A percentile compares a stretch with the other conserved stretches of the same genome.
phyloP scores from a whole-genome alignment of 2,113 vertebrate species.

The Silurus asotus region DNA sequence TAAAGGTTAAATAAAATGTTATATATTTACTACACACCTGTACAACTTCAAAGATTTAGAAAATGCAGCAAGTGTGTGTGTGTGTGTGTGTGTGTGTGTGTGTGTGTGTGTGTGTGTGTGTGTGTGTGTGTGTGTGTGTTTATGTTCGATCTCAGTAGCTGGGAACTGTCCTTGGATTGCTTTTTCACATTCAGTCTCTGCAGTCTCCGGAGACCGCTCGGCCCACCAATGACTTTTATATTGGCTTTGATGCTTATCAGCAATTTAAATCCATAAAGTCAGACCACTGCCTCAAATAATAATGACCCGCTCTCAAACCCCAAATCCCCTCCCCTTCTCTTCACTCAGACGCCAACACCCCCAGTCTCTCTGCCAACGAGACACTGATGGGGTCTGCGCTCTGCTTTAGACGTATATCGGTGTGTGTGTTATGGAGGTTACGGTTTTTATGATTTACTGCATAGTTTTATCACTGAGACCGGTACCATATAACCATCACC shows the following conservation, averaged over 20 bases:
- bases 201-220: constrained; percentile 59
- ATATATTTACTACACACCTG: too few relatives aligned
- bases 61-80: not conserved
- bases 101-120: constrained; percentile 36
- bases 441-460: not conserved
- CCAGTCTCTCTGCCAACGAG: not conserved
- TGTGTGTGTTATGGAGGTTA: not conserved
- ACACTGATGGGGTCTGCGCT: not conserved
- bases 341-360: not conserved
- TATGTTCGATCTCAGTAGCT: constrained; percentile 48
- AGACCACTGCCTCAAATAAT: constrained; percentile 52
- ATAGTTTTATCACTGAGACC: not conserved
- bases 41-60: not conserved
- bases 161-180: constrained; percentile 59
- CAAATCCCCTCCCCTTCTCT: not conserved
- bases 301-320: constrained; percentile 10
- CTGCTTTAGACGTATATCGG: not conserved
- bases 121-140: constrained; percentile 33
- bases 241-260: constrained; percentile 68
- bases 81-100: constrained; percentile 28
- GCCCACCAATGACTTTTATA: constrained; percentile 53
- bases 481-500: not conserved
- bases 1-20: not conserved
- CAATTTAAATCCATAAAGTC: constrained; percentile 50
- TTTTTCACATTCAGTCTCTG: constrained; percentile 53